Evolutionary conservation across 2,113 vertebrate species (phyloP).

Genomic region (Gila orcuttii): DNA sequence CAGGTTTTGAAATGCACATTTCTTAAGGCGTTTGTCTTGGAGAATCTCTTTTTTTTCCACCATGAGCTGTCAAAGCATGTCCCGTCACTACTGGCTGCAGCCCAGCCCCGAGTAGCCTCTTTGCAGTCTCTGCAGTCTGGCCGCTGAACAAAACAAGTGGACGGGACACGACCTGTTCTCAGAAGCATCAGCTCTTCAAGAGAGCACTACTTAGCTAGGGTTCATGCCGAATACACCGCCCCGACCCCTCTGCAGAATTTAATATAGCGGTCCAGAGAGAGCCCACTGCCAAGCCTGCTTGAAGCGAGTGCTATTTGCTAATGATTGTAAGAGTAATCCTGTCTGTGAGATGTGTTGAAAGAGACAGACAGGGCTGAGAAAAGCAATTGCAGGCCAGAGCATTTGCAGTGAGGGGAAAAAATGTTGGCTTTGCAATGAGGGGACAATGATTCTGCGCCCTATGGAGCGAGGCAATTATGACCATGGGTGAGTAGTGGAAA

Average conservation of each 20-base stretch:
- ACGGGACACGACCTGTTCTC: conserved; percentile 12
- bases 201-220: neutral
- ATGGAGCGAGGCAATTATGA: conserved; percentile 35
- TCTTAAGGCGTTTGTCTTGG: neutral
- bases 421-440: conserved; percentile 25
- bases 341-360: conserved; percentile 37
- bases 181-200: conserved; percentile 12
- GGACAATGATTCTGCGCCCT: conserved; percentile 34
- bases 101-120: conserved; percentile 16
- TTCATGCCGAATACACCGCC: conserved; percentile 2
- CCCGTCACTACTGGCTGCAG: conserved; percentile 1
- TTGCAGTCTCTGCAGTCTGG: conserved; percentile 26
- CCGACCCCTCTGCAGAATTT: conserved; percentile 10
- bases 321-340: conserved; percentile 46
- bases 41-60: neutral
- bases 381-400: conserved; percentile 36
- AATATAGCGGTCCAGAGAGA: conserved; percentile 22
- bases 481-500: neutral
- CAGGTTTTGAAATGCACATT: neutral
- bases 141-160: conserved; percentile 26
- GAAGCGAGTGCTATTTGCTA: conserved; percentile 53
- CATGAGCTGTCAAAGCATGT: conserved; percentile 5
- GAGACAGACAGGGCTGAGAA: conserved; percentile 21
- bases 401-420: neutral
- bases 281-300: conserved; percentile 40